Evolutionary conservation across 2,888 invertebrate genomes (phyloP).

Genomic region (Chaitophorus viminalis): DNA sequence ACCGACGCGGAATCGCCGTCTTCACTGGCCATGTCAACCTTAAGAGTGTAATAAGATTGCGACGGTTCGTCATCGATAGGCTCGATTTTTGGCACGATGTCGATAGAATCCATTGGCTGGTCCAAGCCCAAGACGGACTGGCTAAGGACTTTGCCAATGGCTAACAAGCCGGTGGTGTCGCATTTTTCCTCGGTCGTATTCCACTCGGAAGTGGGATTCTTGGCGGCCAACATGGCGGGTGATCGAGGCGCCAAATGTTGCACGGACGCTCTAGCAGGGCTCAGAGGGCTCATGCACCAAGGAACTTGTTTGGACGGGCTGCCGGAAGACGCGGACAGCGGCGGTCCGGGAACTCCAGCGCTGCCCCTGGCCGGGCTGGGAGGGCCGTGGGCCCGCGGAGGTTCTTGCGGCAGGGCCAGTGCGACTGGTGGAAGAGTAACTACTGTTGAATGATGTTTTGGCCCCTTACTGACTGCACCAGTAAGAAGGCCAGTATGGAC

Average conservation of each 20-base stretch:
- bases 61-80: constrained; percentile 52
- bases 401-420: constrained; percentile 70
- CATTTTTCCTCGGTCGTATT: constrained; percentile 58
- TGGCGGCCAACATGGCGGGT: constrained; percentile 63
- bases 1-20: constrained; percentile 62
- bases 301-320: constrained; percentile 69
- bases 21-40: constrained; percentile 59
- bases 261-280: constrained; percentile 77
- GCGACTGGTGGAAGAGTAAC: constrained; percentile 68
- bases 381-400: constrained; percentile 70
- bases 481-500: constrained; percentile 98
- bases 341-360: constrained; percentile 68
- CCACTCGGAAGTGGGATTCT: constrained; percentile 64
- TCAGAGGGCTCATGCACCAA: constrained; percentile 72
- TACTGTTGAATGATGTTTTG: constrained; percentile 64
- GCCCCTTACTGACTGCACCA: constrained; percentile 85
- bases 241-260: constrained; percentile 63
- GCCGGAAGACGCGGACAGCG: constrained; percentile 66
- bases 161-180: constrained; percentile 64
- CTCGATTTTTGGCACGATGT: constrained; percentile 52
- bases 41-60: constrained; percentile 50
- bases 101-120: constrained; percentile 16
- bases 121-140: constrained; percentile 44
- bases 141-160: constrained; percentile 64
- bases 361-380: constrained; percentile 78